Percentiles rank a stretch among this genome's conserved stretches.
Evolutionary conservation across 2,888 invertebrate genomes (phyloP).

Genomic region (Pandemis heparana): DNA sequence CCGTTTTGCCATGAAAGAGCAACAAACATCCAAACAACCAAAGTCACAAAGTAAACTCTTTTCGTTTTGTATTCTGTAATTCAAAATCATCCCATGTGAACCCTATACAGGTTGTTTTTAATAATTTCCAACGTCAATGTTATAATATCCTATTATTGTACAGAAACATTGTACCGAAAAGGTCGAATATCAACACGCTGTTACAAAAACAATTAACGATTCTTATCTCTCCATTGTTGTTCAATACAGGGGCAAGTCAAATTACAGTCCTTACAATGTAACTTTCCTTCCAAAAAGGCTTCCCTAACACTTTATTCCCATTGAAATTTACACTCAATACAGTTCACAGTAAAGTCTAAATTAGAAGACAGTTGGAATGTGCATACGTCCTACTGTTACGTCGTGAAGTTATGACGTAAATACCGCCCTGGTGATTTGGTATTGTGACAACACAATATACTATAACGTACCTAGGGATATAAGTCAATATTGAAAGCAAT

Average conservation of each 20-base stretch:
- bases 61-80: background rate
- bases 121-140: background rate
- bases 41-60: too few species aligned
- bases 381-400: background rate
- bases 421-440: conserved; percentile 2
- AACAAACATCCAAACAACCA: too few species aligned
- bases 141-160: conserved; percentile 5
- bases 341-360: background rate
- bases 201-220: conserved; percentile 26
- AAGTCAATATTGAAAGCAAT: conserved; percentile 2
- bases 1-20: too few species aligned
- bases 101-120: background rate
- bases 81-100: background rate
- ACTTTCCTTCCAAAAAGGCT: background rate
- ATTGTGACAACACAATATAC: conserved; percentile 13
- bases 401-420: conserved; percentile 4
- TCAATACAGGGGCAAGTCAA: conserved; percentile 20
- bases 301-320: background rate
- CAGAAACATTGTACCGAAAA: background rate
- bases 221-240: conserved; percentile 16
- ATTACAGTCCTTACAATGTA: conserved; percentile 13
- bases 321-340: background rate
- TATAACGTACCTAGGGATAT: conserved; percentile 4
- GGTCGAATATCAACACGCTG: conserved; percentile 21
- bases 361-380: background rate